Percentiles rank a stretch among this genome's conserved stretches.
phyloP scores from a whole-genome alignment of 2,113 vertebrate species.

The Anoura caudifer region DNA sequence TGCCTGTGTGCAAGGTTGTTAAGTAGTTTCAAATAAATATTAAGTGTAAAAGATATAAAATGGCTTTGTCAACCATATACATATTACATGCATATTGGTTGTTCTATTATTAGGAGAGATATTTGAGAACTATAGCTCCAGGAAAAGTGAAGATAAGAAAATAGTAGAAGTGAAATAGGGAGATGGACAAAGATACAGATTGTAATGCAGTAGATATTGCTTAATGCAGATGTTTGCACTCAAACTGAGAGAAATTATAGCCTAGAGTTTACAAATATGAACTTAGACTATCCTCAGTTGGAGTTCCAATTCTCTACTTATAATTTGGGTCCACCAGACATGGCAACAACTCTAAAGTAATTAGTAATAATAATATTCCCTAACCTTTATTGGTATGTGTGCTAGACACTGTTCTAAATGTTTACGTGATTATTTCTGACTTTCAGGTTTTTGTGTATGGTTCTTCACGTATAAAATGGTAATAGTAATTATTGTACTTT shows the following conservation, averaged over 20 bases:
- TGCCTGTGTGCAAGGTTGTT: not conserved
- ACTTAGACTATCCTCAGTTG: not conserved
- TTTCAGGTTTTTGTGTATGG: not conserved
- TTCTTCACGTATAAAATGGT: not conserved
- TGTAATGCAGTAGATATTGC: not conserved
- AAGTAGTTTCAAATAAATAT: not conserved
- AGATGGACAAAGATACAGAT: not conserved
- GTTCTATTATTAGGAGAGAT: not conserved
- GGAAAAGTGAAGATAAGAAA: not conserved
- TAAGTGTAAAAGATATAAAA: conserved; percentile 4
- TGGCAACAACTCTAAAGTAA: not conserved
- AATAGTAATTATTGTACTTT: not conserved
- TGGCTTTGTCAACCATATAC: not conserved
- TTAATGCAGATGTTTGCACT: not conserved
- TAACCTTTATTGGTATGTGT: not conserved
- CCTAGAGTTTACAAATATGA: not conserved
- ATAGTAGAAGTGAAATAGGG: not conserved
- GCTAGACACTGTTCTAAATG: not conserved
- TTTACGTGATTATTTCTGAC: not conserved
- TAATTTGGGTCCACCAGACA: not conserved
- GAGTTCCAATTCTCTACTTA: not conserved
- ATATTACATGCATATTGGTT: not conserved
- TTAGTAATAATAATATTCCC: not conserved
- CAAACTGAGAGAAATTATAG: not conserved
- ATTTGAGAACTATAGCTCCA: not conserved